Conservation (phyloP, 2,113 vertebrate species). For the Nothocercus julius region DNA sequence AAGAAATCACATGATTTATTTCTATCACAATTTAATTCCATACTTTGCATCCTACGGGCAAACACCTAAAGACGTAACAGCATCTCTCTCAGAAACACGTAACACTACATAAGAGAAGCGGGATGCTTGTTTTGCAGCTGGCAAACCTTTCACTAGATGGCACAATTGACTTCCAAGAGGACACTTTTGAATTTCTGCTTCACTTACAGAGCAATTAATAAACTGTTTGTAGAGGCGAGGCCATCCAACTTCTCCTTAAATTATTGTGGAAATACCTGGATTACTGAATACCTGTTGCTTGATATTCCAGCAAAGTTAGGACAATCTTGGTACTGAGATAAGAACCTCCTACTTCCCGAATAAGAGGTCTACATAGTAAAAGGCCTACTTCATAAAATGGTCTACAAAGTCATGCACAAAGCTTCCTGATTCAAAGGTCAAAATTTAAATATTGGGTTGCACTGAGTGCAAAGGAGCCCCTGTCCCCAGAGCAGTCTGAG, state of each 20-base stretch:
- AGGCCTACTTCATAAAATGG: not conserved
- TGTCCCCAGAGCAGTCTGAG: not conserved
- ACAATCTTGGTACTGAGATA: accelerated
- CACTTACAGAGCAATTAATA: not conserved
- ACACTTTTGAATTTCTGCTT: not conserved
- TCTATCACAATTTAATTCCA: not conserved
- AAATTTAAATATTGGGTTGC: too few relatives aligned
- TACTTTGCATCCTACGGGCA: not conserved
- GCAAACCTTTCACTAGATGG: constrained; percentile 54
- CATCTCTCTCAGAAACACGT: not conserved
- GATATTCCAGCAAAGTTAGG: not conserved
- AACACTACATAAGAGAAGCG: not conserved
- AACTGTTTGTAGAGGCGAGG: not conserved
- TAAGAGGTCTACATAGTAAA: not conserved
- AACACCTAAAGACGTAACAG: not conserved
- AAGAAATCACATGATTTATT: not conserved
- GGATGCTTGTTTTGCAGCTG: accelerated
- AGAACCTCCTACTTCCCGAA: not conserved
- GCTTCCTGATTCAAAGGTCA: not conserved
- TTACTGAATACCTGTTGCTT: not conserved
- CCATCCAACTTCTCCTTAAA: not conserved
- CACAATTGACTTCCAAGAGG: constrained; percentile 35
- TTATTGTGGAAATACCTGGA: not conserved
- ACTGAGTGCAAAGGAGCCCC: accelerated
- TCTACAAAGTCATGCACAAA: not conserved